Percentiles rank a stretch among this genome's conserved stretches.
These are phyloP conservation scores for Baronia brevicornis DNA, from an alignment of 2,888 invertebrate genomes.

Conservation along the genomic window DNA sequence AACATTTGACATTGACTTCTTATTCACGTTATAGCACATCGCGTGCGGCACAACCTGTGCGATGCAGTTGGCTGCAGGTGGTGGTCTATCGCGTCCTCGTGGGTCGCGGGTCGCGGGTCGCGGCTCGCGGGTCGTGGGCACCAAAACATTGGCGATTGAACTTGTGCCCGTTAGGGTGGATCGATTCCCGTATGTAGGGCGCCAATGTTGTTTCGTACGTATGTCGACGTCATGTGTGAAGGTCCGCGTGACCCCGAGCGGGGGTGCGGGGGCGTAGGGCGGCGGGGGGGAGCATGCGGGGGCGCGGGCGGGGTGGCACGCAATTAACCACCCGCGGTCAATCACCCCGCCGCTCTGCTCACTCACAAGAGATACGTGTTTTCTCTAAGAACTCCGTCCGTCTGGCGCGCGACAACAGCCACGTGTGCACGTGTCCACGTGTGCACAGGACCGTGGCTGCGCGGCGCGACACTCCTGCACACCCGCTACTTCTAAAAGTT, in stretches of 20 bases:
- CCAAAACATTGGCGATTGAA: constrained; percentile 28
- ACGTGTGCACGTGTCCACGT: no score
- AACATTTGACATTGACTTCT: no score
- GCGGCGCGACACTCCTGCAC: no score
- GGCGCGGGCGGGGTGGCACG: constrained; percentile 30
- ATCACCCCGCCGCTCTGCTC: constrained; percentile 45
- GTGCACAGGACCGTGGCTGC: no score
- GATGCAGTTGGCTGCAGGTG: no score
- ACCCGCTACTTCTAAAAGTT: no score
- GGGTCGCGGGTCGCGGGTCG: constrained; percentile 1
- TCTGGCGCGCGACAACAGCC: no score
- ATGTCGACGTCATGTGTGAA: constrained; percentile 44
- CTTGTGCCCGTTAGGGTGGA: constrained; percentile 51
- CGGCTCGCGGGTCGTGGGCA: not conserved
- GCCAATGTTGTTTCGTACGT: constrained; percentile 41
- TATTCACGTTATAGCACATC: no score
- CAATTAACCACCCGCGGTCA: constrained; percentile 65
- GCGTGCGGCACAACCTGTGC: no score
- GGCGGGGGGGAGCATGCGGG: constrained; percentile 16
- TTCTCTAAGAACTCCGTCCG: no score
- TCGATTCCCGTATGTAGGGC: constrained; percentile 66
- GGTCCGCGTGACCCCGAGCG: constrained; percentile 56
- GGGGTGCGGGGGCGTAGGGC: constrained; percentile 18
- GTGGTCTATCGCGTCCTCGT: no score
- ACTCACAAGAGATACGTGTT: no score